Evolutionary conservation across 2,113 vertebrate species (phyloP).

Genomic region (Formicarius rufipectus): DNA sequence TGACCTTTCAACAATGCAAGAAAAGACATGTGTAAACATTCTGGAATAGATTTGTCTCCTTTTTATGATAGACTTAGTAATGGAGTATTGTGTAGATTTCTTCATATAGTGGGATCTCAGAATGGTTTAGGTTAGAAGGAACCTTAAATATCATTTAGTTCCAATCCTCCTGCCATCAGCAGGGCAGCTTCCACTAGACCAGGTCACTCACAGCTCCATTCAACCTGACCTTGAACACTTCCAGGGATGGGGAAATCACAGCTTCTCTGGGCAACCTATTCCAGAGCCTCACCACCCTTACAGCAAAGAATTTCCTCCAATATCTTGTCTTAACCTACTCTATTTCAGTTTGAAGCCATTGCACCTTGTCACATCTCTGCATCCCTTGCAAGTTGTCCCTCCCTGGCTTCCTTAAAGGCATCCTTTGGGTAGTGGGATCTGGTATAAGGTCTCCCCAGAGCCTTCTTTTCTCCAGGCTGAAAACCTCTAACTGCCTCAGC

Average conservation of each 20-base stretch:
- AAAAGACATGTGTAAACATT: no score
- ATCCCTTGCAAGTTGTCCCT: neutral
- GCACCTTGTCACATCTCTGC: neutral
- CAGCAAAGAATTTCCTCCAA: neutral
- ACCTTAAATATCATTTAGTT: neutral
- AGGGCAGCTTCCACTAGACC: neutral
- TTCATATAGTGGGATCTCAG: no score
- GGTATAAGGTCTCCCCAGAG: neutral
- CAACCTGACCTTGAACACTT: neutral
- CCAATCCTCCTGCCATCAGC: neutral
- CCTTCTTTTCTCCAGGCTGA: neutral
- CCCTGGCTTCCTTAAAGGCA: neutral
- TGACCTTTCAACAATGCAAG: no score
- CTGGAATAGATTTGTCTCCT: no score
- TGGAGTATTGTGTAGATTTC: no score
- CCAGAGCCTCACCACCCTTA: fast-evolving
- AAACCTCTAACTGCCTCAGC: neutral
- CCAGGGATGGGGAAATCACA: neutral
- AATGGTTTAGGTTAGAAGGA: neutral
- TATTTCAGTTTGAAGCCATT: neutral
- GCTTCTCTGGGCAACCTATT: neutral
- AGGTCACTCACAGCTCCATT: neutral
- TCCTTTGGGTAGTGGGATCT: neutral
- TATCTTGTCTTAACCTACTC: neutral
- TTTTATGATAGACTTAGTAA: no score